Base-by-base conservation (phyloP, 2,888 invertebrate genomes). In the Pasiphila rectangulata region DNA sequence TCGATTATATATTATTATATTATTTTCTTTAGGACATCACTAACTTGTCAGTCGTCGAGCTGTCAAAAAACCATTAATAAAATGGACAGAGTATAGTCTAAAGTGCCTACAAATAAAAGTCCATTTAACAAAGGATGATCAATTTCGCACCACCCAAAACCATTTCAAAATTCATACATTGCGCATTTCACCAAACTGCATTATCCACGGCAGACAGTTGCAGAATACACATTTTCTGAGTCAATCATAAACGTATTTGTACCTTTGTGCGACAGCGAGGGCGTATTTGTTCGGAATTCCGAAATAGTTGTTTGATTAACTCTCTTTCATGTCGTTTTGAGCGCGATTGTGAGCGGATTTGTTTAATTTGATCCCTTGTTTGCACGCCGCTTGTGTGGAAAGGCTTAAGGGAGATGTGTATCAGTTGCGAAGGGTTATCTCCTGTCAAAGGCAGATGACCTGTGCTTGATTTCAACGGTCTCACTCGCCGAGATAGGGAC, bases 291-390 rank as follows among this genome's bases (percentile, higher is more conserved):
- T 60, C 64, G 55, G 59, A 67, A 61, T 67, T 58, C 61, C 64
- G 72, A 68, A 83, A 82, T 83, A 81, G 80, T 80, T 83, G 84
- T 86, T 86, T 86, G 87, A 87, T 88, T 82, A 84, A 79, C 82
- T 83, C 84, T 79, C 88, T 88, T 87, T 88, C 83, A 87, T 87
- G 84, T 83, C 74, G 64, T 68, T 69, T 66, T 78, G 76, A 76
- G 76, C 77, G 74, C 78, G 82, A 81, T 84, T 83, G 83, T 83
- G 76, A 70, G 75, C 75, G 80, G 83, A 86, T 86, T 85, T 84
- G 85, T 85, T 84, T 84, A 85, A 87, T 84, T 87, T 79, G 79
- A 75, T 75, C 84, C 83, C 84, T 88, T 87, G 87, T 87, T 86
- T 85, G 86, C 81, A 65, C 66, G 59, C 59, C 79, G 75, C 72